phyloP scores from a whole-genome alignment of 2,888 invertebrate genomes.

The Hirtodrosophila cameraria region DNA sequence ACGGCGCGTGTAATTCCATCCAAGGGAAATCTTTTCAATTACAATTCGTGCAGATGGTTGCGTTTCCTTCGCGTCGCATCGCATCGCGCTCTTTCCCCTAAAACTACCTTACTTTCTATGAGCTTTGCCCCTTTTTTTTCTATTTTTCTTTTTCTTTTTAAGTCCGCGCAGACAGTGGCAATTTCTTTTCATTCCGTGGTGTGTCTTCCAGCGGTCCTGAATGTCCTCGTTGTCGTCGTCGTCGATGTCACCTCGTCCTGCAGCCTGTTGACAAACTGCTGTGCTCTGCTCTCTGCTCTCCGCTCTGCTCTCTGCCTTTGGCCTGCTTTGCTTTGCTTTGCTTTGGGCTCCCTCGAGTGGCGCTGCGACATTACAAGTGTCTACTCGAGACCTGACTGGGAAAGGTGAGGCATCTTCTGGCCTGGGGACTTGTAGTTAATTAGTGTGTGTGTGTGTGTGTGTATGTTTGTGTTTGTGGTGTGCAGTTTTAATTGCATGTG shows the following conservation, averaged over 20 bases:
- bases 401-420: slow-evolving; percentile 49
- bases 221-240: too few species aligned
- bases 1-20: slow-evolving; percentile 69
- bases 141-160: slow-evolving; percentile 37
- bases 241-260: too few species aligned
- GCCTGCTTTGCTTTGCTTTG: slow-evolving; percentile 18
- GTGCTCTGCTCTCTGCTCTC: slow-evolving; percentile 24
- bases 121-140: slow-evolving; percentile 26
- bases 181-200: slow-evolving; percentile 71
- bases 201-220: slow-evolving; percentile 43
- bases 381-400: slow-evolving; percentile 50
- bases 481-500: slow-evolving; percentile 65
- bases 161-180: slow-evolving; percentile 66
- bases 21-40: slow-evolving; percentile 81
- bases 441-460: slow-evolving; percentile 70
- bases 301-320: slow-evolving; percentile 27
- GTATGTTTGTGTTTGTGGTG: slow-evolving; percentile 65
- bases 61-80: slow-evolving; percentile 63
- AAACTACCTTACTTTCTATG: slow-evolving; percentile 14
- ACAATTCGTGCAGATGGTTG: slow-evolving; percentile 80
- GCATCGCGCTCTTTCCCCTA: background rate
- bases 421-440: slow-evolving; percentile 65
- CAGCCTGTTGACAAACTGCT: slow-evolving; percentile 69
- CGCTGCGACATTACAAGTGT: slow-evolving; percentile 65
- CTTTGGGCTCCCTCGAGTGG: slow-evolving; percentile 58